Evolutionary conservation across 2,888 invertebrate species (phyloP), one percentile per base, ranked within the genome.

Genomic region (Drosophila eohydei): DNA sequence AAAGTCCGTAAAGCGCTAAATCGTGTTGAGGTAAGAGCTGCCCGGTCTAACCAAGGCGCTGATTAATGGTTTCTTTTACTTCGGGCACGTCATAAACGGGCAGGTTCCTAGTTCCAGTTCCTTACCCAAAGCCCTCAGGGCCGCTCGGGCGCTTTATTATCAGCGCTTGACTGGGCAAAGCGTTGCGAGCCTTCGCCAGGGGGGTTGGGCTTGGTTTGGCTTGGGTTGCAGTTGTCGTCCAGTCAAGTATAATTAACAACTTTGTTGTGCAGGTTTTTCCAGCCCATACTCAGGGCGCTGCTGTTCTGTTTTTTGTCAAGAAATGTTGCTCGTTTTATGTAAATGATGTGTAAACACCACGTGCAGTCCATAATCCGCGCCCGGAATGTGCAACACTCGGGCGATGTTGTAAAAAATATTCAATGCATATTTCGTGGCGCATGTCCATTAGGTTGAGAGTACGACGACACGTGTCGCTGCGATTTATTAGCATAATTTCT

Each of bases 211-310:
- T 52, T 3, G 44, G 16, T 1, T 38, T 32, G 16, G 36, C 28
- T 4, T 48, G 41, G 40, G 26, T 16, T 57, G 54, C 54, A 55
- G 48, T 51, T 71, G 73, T 70, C 81, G 86, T 75, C 86, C 90
- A 90, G 90, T 90, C 87, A 88, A 87, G 90, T 87, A 88, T 87
- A 90, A 87, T 87, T 87, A 87, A 87, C 87, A 87, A 90, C 73
- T 90, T 88, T 90, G 90, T 88, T 83, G 81, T 67, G 66, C 74
- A 70, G 73, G 68, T 66, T 82, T 79, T 70, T 65, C 54, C 59
- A 38, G 50, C 32, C 21, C 46, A 16, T 9, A 34, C 38, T 54
- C 28, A 7, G 46, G 14, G 44, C 26, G 12, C 5, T 26, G 44
- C 14, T 28, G 46, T 14, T 28, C 21, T 36, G 8, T 40, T 61